These are phyloP conservation scores for Pantherophis guttatus DNA, from an alignment of 2,113 vertebrate species.

Conservation along the genomic window DNA sequence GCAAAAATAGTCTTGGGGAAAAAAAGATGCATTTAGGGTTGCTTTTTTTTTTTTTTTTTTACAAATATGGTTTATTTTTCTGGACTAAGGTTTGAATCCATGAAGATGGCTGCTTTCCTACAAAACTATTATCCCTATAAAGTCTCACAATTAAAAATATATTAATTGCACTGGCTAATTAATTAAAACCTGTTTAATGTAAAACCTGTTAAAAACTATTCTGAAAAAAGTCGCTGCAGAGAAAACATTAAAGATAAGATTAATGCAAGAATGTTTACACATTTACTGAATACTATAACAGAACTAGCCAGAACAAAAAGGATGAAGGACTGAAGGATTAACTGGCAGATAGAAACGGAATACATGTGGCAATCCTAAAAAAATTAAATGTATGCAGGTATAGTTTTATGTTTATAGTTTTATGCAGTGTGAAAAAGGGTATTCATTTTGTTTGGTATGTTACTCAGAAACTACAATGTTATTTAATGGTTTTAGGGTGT, in stretches of 20 bases:
- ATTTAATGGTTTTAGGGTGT: slow-evolving; percentile 77
- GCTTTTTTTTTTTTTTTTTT: not conserved
- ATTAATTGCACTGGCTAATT: not conserved
- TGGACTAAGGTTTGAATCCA: not conserved
- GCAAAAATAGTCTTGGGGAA: not conserved
- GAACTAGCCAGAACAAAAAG: not conserved
- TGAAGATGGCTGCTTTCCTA: not conserved
- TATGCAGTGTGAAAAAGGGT: slow-evolving; percentile 50
- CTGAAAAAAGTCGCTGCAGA: not conserved
- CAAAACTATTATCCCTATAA: not conserved
- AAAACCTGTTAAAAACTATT: slow-evolving; percentile 2
- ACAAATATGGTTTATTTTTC: not conserved
- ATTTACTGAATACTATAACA: not conserved
- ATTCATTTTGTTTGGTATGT: slow-evolving; percentile 69
- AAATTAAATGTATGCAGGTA: not conserved
- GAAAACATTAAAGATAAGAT: not conserved
- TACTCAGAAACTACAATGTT: slow-evolving; percentile 69
- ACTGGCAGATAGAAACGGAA: not conserved
- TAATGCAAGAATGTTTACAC: not conserved
- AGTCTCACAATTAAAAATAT: not conserved
- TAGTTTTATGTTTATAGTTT: not conserved
- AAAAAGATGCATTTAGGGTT: not conserved
- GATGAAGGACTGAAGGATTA: not conserved
- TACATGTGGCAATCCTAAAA: not conserved
- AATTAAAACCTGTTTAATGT: not conserved